Evolutionary conservation across 2,888 invertebrate species (phyloP).

Genomic region (Aphodius sticticus): DNA sequence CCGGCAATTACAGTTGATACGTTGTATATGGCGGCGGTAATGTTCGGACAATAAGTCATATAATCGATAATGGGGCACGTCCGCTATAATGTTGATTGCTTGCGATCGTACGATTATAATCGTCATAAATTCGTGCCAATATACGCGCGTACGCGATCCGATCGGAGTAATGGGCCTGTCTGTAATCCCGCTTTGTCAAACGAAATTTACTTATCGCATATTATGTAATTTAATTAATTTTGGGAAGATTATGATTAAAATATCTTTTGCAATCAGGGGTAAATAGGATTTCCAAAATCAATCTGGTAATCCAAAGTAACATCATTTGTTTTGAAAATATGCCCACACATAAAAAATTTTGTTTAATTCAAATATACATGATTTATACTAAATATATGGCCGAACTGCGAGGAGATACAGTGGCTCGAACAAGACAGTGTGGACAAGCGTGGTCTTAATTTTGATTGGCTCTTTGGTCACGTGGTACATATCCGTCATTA

Average conservation of each 20-base stretch:
- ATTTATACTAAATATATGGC: too few relatives aligned
- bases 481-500: too few relatives aligned
- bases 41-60: constrained; percentile 13
- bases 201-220: background rate
- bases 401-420: too few relatives aligned
- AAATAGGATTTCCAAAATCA: too few relatives aligned
- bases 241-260: background rate
- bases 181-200: background rate
- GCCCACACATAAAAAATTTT: too few relatives aligned
- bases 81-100: constrained; percentile 27
- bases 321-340: too few relatives aligned
- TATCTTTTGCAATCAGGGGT: background rate
- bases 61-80: constrained; percentile 23
- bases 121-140: constrained; percentile 17
- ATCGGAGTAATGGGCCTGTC: background rate
- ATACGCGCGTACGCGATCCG: background rate
- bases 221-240: background rate
- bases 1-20: constrained; percentile 23
- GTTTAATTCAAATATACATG: too few relatives aligned
- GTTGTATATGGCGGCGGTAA: constrained; percentile 18
- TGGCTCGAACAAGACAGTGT: too few relatives aligned
- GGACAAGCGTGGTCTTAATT: too few relatives aligned
- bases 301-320: too few relatives aligned
- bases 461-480: too few relatives aligned
- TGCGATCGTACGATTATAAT: constrained; percentile 10